Base-by-base conservation (phyloP, 2,888 invertebrate species). In the Euzophera pinguis region DNA sequence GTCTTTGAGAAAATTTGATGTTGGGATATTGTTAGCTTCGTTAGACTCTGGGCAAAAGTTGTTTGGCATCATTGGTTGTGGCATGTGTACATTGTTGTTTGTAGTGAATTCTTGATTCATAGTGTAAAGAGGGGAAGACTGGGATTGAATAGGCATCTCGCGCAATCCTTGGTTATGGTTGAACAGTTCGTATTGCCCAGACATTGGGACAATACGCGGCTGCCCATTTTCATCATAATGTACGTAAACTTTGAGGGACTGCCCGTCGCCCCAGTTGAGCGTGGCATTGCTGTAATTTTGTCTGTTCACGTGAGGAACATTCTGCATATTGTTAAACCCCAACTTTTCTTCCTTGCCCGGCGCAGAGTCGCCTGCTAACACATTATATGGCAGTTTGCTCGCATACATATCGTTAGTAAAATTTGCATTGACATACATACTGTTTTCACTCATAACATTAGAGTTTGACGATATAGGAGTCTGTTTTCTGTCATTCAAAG, bases 1-100 rank as follows among this genome's bases (percentile, higher is more conserved):
- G 78, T 94, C 94, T 65, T 94, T 94, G 54, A 95, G 91, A 57
- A 94, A 87, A 63, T 93, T 89, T 13, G 90, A 92, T 43, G 86
- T 84, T 47, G 81, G 82, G 27, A 69, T 68, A 59, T 71, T 78
- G 14, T 76, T 57, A 47, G 78, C 75, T 38, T 67, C 69, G 54
- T 69, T 79, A 1, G 71, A 59, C 61, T 87, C 84, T 53, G 73
- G 75, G 53, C 72, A 83, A 43, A 63, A 63, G 48, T 62, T 71
- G 51, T 69, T 74, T 45, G 73, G 78, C 38, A 69, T 68, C 6
- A 73, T 65, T 35, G 50, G 34, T 42, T 17, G 32, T 16, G 77
- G 74, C 32, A 71, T 56, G 47, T 80, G 79, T 3, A 78, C 63
- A 63, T 78, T 84, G 51, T 79, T 81, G 55, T 79, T 82, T 55